Base-by-base conservation (phyloP, 2,113 vertebrate genomes). In the Oncorhynchus clarkii region DNA sequence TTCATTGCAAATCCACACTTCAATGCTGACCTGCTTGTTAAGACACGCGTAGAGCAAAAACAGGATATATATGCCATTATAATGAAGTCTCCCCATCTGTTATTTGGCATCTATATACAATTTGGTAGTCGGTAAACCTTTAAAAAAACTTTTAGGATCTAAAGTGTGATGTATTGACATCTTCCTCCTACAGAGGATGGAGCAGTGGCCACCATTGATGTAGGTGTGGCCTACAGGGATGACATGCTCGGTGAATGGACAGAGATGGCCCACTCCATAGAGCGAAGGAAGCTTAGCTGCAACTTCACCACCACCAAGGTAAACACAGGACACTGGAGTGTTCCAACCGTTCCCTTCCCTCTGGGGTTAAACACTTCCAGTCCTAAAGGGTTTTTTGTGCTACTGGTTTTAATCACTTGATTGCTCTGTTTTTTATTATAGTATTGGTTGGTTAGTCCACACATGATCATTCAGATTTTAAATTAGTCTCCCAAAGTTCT, bases 251-350 rank as follows among this genome's bases (percentile, higher is more conserved):
- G 92, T 0, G 95, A 97, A 0, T 99, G 98, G 98, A 93, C 94
- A 0, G 94, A 96, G 86, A 96, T 99, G 94, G 96, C 97, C 1
- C 96, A 93, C 0, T 96, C 96, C 0, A 82, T 94, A 11, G 97
- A 99, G 76, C 94, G 94, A 31, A 94, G 97, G 78, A 98, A 96
- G 84, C 96, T 99, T 34, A 95, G 85, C 83, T 99, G 98, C 84
- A 94, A 89, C 78, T 97, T 99, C 77, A 88, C 91, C 0, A 91
- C 93, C 16, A 62, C 89, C 75, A 99, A 97, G 94, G 98, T 99
- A 92, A 57, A 88, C n/a, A 2, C 11, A 2, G 39, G 39, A 18
- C 51, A 4, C 18, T 54, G 51, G 16, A 54, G 14, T 54, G 51
- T 18, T 45, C 39, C 39, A 45, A 45, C 9, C 1, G 0, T 45